phyloP scores from a whole-genome alignment of 1,140 invertebrate species.

The Drosophila gunungcola region DNA sequence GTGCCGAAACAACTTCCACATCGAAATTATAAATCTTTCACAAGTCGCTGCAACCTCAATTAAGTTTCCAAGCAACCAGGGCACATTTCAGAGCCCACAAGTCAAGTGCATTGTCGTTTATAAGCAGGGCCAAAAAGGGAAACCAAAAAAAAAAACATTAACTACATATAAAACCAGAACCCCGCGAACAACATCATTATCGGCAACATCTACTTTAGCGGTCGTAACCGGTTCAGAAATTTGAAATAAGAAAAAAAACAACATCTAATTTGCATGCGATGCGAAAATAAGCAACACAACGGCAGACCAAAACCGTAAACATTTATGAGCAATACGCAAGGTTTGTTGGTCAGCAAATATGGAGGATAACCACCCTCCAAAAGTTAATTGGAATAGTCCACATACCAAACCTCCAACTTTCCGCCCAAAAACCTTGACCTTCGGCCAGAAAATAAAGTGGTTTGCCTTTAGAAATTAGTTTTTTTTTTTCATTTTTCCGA shows the following conservation, averaged over 20 bases:
- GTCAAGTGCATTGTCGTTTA: constrained; percentile 39
- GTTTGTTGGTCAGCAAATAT: constrained; percentile 37
- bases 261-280: constrained; percentile 43
- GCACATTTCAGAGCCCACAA: constrained; percentile 15
- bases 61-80: constrained; percentile 7
- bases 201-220: constrained; percentile 13
- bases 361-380: neutral
- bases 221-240: constrained; percentile 33
- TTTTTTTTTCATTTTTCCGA: neutral
- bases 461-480: constrained; percentile 21
- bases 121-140: constrained; percentile 5
- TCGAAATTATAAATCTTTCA: constrained; percentile 16
- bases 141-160: constrained; percentile 6
- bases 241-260: constrained; percentile 12
- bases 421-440: constrained; percentile 36
- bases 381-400: constrained; percentile 26
- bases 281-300: constrained; percentile 27
- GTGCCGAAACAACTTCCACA: constrained; percentile 11
- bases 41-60: neutral
- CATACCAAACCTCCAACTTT: constrained; percentile 1
- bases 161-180: constrained; percentile 41
- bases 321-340: constrained; percentile 36
- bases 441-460: constrained; percentile 30
- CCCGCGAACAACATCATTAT: constrained; percentile 3
- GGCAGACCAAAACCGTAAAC: constrained; percentile 29